Evolutionary conservation across 2,797 vertebrate species (phyloP), one percentile per base, ranked within the genome.

Genomic region (Brachyrhaphis roseni): DNA sequence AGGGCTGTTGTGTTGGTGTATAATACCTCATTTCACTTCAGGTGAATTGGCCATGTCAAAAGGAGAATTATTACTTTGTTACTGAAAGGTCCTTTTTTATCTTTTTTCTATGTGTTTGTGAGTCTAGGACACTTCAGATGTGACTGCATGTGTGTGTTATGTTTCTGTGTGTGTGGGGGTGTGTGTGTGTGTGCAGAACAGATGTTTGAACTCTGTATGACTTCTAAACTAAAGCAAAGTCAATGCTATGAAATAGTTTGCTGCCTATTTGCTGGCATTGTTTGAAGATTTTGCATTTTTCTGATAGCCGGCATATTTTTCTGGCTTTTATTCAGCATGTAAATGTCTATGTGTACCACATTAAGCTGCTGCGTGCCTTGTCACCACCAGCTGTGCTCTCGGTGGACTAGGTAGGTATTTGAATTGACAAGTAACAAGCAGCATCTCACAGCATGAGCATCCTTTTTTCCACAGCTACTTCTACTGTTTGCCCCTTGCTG

Each of bases 401-500:
- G 84, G 75, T 77, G 45, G 84, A 87, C 84, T 83, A 88, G 84
- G 89, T 77, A 70, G 74, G 73, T 77, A 88, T 91, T 84, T 84
- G 79, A 92, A 89, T 85, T 88, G 87, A 91, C 91, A 88, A 78
- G 78, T 47, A 88, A 71, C 79, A 72, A 72, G 68, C 85, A 85
- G 84, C 26, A 77, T 84, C 87, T 86, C 87, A 68, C 80, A 77
- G 79, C 41, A 20, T 74, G 86, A 49, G 76, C 41, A 77, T 77
- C 1, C 79, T 77, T 51, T 57, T 57, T 79, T 78, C 78, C 87
- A 66, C 74, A 83, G 75, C 79, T 82, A 49, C 62, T 62, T 75
- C 72, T 75, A 51, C 41, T 47, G 79, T 74, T n/a, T n/a, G 68
- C 75, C 82, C 55, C 86, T 78, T 6, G 23, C 87, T 85, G 85